Percentiles rank a stretch among this genome's conserved stretches.
Evolutionary conservation across 2,113 vertebrate genomes (phyloP).

Genomic region (Ammodytes marinus): DNA sequence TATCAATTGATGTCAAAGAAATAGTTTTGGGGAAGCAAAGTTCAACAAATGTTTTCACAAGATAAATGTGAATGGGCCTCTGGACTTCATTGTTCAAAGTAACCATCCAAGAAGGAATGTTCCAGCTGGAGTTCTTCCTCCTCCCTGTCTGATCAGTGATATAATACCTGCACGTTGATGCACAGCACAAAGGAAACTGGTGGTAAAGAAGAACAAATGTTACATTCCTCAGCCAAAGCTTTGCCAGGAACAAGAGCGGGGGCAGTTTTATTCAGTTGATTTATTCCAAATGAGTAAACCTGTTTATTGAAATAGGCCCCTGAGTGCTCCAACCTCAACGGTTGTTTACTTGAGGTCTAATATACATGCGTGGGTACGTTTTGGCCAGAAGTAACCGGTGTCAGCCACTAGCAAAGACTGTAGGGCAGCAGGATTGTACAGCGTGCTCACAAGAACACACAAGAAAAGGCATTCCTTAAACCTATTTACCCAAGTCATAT

Average conservation of each 20-base stretch:
- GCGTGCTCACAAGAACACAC: background rate
- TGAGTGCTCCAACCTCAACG: background rate
- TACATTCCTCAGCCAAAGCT: background rate
- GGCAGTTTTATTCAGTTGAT: background rate
- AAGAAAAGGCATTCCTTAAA: background rate
- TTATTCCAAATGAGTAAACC: background rate
- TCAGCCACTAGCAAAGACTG: background rate
- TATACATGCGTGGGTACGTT: background rate
- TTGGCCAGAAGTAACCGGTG: background rate
- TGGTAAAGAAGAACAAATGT: background rate
- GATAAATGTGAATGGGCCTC: background rate
- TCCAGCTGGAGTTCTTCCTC: background rate
- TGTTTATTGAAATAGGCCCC: background rate
- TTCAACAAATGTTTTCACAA: background rate
- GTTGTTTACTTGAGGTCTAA: background rate
- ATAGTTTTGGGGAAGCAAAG: background rate
- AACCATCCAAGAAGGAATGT: background rate
- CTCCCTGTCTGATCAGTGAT: background rate
- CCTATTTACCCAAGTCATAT: too few relatives aligned
- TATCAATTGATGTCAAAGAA: background rate
- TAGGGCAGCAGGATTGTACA: background rate
- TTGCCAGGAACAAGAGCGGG: background rate
- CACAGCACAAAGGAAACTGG: background rate
- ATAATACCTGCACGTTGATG: background rate
- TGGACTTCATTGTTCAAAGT: background rate